phyloP scores from a whole-genome alignment of 2,113 vertebrate genomes.

The Nycticorax nycticorax region DNA sequence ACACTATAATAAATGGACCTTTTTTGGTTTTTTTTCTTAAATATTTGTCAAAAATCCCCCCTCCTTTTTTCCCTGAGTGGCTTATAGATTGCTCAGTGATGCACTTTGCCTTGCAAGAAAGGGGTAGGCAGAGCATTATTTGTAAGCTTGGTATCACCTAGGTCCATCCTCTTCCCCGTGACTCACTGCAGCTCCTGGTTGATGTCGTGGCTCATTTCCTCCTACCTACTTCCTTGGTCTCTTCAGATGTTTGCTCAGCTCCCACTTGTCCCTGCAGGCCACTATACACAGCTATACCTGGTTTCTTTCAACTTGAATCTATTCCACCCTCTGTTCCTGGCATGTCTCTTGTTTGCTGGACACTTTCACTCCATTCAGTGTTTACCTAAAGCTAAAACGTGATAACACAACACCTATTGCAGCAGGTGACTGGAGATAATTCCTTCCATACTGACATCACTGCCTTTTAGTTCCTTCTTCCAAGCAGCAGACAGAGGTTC shows the following conservation, averaged over 20 bases:
- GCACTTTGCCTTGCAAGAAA: background rate
- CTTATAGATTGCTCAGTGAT: background rate
- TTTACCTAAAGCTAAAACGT: background rate
- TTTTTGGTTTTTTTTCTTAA: background rate
- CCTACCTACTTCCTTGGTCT: constrained; percentile 35
- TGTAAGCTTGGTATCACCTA: constrained; percentile 4
- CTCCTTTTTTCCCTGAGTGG: background rate
- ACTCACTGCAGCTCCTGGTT: constrained; percentile 38
- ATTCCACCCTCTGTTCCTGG: background rate
- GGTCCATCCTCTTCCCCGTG: constrained; percentile 51
- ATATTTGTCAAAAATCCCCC: background rate
- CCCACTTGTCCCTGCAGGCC: constrained; percentile 20
- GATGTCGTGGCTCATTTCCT: constrained; percentile 54
- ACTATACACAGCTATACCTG: background rate
- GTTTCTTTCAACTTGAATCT: background rate
- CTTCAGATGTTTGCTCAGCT: constrained; percentile 45
- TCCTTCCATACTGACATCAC: background rate
- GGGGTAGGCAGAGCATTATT: constrained; percentile 9
- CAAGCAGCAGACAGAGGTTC: background rate
- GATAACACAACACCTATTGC: background rate
- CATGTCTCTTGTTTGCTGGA: background rate
- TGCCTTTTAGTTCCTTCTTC: background rate
- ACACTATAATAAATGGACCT: background rate
- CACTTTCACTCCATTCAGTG: background rate
- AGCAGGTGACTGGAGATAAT: background rate